A percentile compares a stretch with the other conserved stretches of the same genome.
These are phyloP conservation scores for Campopleginae sp. DNA, from an alignment of 2,888 invertebrate species.

Conservation along the genomic window DNA sequence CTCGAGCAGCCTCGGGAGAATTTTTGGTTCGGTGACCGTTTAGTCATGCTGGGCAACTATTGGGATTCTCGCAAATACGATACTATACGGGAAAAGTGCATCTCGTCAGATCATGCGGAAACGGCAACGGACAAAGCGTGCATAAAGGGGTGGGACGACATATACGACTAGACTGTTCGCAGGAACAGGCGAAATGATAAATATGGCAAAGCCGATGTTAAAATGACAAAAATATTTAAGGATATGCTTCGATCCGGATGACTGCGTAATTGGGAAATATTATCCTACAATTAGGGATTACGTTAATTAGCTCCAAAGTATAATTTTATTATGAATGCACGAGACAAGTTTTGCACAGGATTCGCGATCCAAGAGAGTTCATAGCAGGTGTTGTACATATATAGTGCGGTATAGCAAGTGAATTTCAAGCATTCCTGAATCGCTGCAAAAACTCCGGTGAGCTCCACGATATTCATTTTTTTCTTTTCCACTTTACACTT, in stretches of 20 bases:
- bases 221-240: constrained; percentile 4
- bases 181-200: constrained; percentile 6
- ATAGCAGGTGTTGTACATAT: background rate
- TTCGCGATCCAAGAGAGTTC: background rate
- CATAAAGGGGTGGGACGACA: too few relatives aligned
- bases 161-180: too few relatives aligned
- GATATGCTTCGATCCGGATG: background rate
- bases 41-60: too few relatives aligned
- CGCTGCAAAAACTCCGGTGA: background rate
- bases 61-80: too few relatives aligned
- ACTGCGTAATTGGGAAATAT: constrained; percentile 10
- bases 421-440: constrained; percentile 25
- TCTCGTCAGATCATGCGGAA: too few relatives aligned
- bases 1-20: too few relatives aligned
- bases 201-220: background rate
- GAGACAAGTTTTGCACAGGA: constrained; percentile 8
- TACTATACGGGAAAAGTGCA: too few relatives aligned
- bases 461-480: background rate
- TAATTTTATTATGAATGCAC: constrained; percentile 26
- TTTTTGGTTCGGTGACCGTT: too few relatives aligned
- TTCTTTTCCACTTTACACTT: background rate
- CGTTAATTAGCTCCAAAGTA: constrained; percentile 27
- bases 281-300: constrained; percentile 5
- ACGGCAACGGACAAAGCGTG: too few relatives aligned
- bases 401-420: background rate